Base-by-base conservation (phyloP, 2,888 invertebrate genomes). In the Catocala sponsa region DNA sequence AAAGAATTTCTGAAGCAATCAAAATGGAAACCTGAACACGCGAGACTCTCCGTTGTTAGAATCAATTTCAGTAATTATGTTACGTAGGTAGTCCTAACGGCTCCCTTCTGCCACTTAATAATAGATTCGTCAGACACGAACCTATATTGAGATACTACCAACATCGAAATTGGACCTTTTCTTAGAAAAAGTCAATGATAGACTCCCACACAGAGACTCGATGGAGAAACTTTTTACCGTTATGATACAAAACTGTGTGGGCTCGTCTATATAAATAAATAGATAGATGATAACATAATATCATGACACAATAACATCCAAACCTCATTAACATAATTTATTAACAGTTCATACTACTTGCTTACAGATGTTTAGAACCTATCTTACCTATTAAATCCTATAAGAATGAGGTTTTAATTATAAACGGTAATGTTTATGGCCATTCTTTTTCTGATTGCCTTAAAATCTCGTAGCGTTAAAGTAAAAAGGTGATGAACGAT, bases 41-140 rank as follows among this genome's bases (percentile, higher is more conserved):
- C 35, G 25, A 12, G 43, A 13, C 10, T 47, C 59, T 46, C 15
- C 6, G 41, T 54, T 59, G 51, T 47, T 38, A 6, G 63, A 62
- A 63, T 41, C 32, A 42, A 63, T 65, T 64, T 60, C 33, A 10
- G 11, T 25, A 63, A 72, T 62, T 63, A 49, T 46, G 38, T 55
- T 38, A 10, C 2, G 12, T 35, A 47, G 32, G 46, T 52, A 47
- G 41, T 49, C 38, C 44, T 41, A 48, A 65, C 55, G 38, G 47
- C 46, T 47, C 6, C 51, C 35, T 58, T 49, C 58, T 59, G 59
- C 63, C 55, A 63, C 62, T 54, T 58, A 59, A 72, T 72, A 74
- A 71, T 71, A 63, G 60, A 68, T 57, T 64, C 49, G 56, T 67
- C 67, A 56, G 63, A 73, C 53, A 61, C 59, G 43, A 72, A 68